Conservation (phyloP, 2,888 invertebrate genomes). For the Nematopogon swammerdamellus region DNA sequence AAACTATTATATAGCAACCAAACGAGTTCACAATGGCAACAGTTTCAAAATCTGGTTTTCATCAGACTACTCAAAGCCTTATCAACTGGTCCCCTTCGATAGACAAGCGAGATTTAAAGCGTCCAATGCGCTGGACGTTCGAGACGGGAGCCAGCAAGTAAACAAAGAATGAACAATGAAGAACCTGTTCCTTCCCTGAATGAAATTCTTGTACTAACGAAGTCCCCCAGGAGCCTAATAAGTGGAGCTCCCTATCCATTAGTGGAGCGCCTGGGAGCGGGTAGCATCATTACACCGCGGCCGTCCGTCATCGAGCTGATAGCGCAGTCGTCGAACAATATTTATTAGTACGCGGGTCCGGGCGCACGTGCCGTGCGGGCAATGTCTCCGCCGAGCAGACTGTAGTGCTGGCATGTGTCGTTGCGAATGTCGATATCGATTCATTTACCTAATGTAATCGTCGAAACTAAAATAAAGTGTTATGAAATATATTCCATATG, state of each 20-base stretch:
- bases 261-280: not conserved
- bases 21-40: too few species aligned
- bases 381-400: not conserved
- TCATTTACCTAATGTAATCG: too few species aligned
- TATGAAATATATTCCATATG: too few species aligned
- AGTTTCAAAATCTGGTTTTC: too few species aligned
- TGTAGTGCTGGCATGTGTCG: too few species aligned
- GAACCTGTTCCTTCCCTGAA: not conserved
- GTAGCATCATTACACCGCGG: not conserved
- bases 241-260: not conserved
- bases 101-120: not conserved
- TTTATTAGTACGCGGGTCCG: not conserved
- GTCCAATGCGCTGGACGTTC: not conserved
- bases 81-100: not conserved
- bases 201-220: not conserved
- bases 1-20: too few species aligned
- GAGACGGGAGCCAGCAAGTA: not conserved
- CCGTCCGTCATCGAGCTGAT: not conserved
- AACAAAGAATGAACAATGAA: not conserved
- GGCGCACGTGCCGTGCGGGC: not conserved
- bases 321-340: not conserved
- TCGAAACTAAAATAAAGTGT: too few species aligned
- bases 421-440: too few species aligned
- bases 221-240: not conserved
- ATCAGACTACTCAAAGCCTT: too few species aligned